Conservation (phyloP, 2,888 invertebrate species). For the Epirrita christyi region DNA sequence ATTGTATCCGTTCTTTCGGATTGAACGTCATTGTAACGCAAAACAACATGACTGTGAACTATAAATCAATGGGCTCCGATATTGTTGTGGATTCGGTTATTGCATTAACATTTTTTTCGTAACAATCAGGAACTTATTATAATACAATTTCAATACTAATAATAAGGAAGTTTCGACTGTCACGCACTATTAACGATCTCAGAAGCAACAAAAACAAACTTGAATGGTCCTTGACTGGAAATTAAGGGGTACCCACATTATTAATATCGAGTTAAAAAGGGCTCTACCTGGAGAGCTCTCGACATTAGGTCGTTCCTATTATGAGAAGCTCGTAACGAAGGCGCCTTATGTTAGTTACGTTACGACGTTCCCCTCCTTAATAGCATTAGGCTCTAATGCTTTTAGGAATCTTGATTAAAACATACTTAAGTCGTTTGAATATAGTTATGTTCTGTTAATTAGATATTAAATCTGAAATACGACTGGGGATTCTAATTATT, state of each 20-base stretch:
- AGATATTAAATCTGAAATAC: constrained; percentile 33
- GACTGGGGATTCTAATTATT: constrained; percentile 31
- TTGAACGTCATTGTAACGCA: constrained; percentile 31
- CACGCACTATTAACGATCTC: constrained; percentile 24
- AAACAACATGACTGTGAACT: constrained; percentile 24
- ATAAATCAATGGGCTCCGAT: constrained; percentile 14
- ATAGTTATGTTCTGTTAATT: constrained; percentile 39
- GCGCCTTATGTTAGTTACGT: constrained; percentile 64
- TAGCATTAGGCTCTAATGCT: constrained; percentile 56
- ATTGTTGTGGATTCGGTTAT: constrained; percentile 10
- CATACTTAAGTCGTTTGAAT: constrained; percentile 44
- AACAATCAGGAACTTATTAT: constrained; percentile 17
- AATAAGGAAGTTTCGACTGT: constrained; percentile 10
- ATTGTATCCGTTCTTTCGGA: constrained; percentile 49
- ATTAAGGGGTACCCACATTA: constrained; percentile 56
- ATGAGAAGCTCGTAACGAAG: constrained; percentile 64
- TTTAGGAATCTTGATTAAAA: constrained; percentile 63
- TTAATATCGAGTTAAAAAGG: constrained; percentile 66
- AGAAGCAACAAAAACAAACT: constrained; percentile 38
- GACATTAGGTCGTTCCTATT: constrained; percentile 63
- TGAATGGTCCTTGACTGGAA: constrained; percentile 40
- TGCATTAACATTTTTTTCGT: constrained; percentile 8
- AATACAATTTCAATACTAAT: constrained; percentile 10
- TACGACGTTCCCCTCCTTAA: constrained; percentile 52
- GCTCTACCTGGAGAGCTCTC: constrained; percentile 64